These are phyloP conservation scores for Diarsia rubi DNA, from an alignment of 2,888 invertebrate genomes.

Conservation along the genomic window DNA sequence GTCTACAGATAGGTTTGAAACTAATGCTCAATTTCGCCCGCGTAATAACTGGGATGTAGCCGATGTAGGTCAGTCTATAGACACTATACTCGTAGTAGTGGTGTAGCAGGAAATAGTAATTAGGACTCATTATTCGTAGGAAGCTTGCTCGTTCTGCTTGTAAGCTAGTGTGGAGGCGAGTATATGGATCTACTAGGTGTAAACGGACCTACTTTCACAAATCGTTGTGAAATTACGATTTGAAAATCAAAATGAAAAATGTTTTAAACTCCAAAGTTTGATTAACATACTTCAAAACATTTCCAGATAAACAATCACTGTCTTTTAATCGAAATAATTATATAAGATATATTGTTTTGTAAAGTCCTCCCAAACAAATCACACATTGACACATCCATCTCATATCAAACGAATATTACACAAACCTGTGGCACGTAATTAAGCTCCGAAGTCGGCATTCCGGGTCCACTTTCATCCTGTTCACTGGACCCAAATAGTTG, in stretches of 20 bases:
- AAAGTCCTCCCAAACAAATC: slow-evolving; percentile 6
- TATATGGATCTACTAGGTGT: slow-evolving; percentile 25
- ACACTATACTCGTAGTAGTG: slow-evolving; percentile 1
- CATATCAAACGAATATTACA: slow-evolving; percentile 71
- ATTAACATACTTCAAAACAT: neutral
- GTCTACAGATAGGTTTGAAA: slow-evolving; percentile 56
- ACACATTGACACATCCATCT: slow-evolving; percentile 60
- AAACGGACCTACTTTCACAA: neutral
- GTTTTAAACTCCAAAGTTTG: neutral
- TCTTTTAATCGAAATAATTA: neutral
- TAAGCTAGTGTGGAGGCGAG: slow-evolving; percentile 8
- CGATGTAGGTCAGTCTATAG: slow-evolving; percentile 38
- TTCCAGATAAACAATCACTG: neutral
- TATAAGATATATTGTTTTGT: neutral
- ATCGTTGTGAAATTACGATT: neutral
- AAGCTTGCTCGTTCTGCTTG: slow-evolving; percentile 10
- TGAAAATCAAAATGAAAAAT: neutral
- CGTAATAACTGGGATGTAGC: slow-evolving; percentile 37
- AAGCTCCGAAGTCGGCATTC: slow-evolving; percentile 69
- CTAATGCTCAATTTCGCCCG: slow-evolving; percentile 56
- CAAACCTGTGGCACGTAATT: slow-evolving; percentile 72
- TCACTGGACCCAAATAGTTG: slow-evolving; percentile 75
- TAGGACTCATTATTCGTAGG: slow-evolving; percentile 50
- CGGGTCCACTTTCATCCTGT: slow-evolving; percentile 75
- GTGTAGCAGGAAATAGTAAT: slow-evolving; percentile 38